Base-by-base conservation (phyloP, 2,888 invertebrate genomes). In the Ennomos quercinarius region DNA sequence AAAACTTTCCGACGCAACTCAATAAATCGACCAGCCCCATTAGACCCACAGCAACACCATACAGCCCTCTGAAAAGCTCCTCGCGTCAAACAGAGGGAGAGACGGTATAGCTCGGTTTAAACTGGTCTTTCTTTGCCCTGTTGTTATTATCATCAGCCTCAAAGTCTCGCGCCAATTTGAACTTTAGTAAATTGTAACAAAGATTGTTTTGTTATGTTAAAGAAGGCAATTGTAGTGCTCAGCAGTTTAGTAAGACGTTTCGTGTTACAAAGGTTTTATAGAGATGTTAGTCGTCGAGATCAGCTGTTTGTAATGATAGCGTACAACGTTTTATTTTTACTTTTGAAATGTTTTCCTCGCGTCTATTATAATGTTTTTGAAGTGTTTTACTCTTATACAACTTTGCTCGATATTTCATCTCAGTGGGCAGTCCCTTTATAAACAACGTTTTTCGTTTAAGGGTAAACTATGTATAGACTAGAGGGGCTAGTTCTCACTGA, bases 1-100 rank as follows among this genome's bases (percentile, higher is more conserved):
- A 86, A 90, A 91, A 91, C 86, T 91, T 91, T 85, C 86, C 82
- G 83, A 83, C 83, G 83, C 85, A 81, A 84, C 88, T 87, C 87
- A 81, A 87, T 84, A 89, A 88, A 89, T 80, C 86, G 90, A 78
- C 91, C 89, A 87, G 46, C 69, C 66, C 71, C 68, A 55, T 50
- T 38, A 13, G 70, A 69, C 46, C 74, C 68, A 59, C 67, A 63
- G 63, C 67, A 63, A 46, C 50, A 36, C 67, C 54, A 68, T 61
- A 61, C 48, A 54, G 37, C 57, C 53, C 67, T 67, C 70, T 57
- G 51, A 46, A 57, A 54, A 63, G 45, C 59, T 72, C 71, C 55
- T 63, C 73, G 67, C 67, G 57, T 63, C 61, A 42, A 63, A 57
- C 57, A 57, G 49, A 55, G 61, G 61, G 67, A 62, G 61, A 71